Percentiles rank a stretch among this genome's conserved stretches.
Conservation (phyloP, 2,888 invertebrate species). For the Volucella inanis region DNA sequence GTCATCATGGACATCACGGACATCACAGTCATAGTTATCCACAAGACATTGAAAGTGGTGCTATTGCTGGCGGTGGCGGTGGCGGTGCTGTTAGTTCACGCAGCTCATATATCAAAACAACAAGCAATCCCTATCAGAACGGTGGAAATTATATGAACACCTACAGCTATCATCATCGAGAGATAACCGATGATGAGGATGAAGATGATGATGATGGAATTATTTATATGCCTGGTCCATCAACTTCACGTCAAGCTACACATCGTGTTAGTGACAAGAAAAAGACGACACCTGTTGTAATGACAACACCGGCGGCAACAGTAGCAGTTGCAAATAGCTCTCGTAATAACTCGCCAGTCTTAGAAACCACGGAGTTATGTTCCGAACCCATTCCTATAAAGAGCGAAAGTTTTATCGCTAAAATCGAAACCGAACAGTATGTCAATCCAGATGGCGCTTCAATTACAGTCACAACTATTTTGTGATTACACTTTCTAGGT, state of each 20-base stretch:
- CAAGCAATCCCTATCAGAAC: conserved; percentile 81
- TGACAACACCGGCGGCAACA: conserved; percentile 70
- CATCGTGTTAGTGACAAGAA: conserved; percentile 62
- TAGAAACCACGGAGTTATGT: conserved; percentile 55
- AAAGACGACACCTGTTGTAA: conserved; percentile 60
- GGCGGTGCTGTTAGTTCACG: conserved; percentile 79
- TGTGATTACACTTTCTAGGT: conserved; percentile 79
- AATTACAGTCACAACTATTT: conserved; percentile 82
- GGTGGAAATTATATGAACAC: conserved; percentile 81
- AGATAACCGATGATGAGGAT: conserved; percentile 77
- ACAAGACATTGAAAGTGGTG: conserved; percentile 66
- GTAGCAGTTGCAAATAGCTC: conserved; percentile 32
- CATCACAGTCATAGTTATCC: conserved; percentile 64
- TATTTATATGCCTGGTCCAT: conserved; percentile 79
- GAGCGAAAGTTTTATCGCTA: conserved; percentile 78
- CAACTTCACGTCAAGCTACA: conserved; percentile 66
- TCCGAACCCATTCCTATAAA: conserved; percentile 67
- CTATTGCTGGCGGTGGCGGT: not conserved
- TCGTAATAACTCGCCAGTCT: conserved; percentile 18
- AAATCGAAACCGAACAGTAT: conserved; percentile 80
- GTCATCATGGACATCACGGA: conserved; percentile 61
- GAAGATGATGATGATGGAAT: conserved; percentile 81
- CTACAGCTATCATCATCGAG: conserved; percentile 73
- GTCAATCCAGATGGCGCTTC: conserved; percentile 81
- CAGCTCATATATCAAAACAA: conserved; percentile 79